Conservation (phyloP, 1,140 invertebrate genomes). For the Muscidifurax raptorellus region DNA sequence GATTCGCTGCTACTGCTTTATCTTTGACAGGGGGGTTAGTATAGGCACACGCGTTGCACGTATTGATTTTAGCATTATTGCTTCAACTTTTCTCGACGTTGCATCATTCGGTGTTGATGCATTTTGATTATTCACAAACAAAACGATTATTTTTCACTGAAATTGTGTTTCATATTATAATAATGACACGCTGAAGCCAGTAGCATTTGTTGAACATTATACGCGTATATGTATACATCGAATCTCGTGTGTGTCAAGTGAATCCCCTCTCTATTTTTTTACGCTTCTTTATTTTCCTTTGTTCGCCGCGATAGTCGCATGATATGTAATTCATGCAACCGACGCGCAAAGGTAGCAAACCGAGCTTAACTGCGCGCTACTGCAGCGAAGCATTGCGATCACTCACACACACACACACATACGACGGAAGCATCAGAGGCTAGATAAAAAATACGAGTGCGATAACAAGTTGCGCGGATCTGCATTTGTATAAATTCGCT, state of each 20-base stretch:
- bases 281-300: slow-evolving; percentile 47
- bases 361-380: slow-evolving; percentile 29
- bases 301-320: slow-evolving; percentile 7
- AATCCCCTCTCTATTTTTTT: slow-evolving; percentile 18
- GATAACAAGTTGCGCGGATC: slow-evolving; percentile 27
- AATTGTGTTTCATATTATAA: too few species aligned
- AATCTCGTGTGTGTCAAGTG: slow-evolving; percentile 23
- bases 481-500: slow-evolving; percentile 39
- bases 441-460: slow-evolving; percentile 45
- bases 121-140: too few species aligned
- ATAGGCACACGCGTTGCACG: not conserved
- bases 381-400: slow-evolving; percentile 26
- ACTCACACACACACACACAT: too few species aligned
- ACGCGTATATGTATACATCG: slow-evolving; percentile 16
- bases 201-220: too few species aligned
- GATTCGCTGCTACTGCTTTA: not conserved
- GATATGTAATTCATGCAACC: slow-evolving; percentile 34
- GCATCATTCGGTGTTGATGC: not conserved
- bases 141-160: not conserved
- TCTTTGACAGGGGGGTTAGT: not conserved
- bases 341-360: slow-evolving; percentile 45
- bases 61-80: not conserved
- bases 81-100: not conserved
- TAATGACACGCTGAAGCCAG: too few species aligned
- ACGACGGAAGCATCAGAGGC: slow-evolving; percentile 40